phyloP scores from a whole-genome alignment of 2,888 invertebrate genomes.

The Agonopterix arenella region DNA sequence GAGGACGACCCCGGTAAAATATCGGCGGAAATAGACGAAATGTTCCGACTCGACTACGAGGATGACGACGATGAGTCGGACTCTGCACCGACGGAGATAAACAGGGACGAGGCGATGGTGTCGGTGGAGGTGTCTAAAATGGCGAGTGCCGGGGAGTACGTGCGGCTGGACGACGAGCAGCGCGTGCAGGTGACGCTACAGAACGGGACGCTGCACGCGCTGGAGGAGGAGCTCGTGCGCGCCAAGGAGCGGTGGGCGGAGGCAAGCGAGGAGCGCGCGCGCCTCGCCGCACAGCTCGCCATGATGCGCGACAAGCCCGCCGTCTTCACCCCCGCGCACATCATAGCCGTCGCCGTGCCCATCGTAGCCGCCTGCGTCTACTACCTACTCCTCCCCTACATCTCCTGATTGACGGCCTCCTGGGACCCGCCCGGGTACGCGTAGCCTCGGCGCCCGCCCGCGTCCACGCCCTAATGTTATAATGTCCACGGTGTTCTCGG shows the following conservation, averaged over 20 bases:
- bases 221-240: conserved; percentile 84
- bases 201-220: conserved; percentile 76
- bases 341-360: conserved; percentile 76
- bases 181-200: conserved; percentile 50
- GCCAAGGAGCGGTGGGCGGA: conserved; percentile 85
- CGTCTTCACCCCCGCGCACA: conserved; percentile 72
- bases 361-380: conserved; percentile 76
- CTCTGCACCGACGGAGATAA: conserved; percentile 55
- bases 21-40: conserved; percentile 64
- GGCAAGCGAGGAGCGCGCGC: conserved; percentile 78
- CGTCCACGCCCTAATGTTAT: neutral
- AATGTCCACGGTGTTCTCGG: conserved; percentile 1
- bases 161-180: conserved; percentile 44
- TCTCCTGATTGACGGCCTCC: conserved; percentile 80
- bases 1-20: conserved; percentile 48
- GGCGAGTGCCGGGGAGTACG: conserved; percentile 24
- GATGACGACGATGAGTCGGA: conserved; percentile 63
- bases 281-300: conserved; percentile 78
- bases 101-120: conserved; percentile 21
- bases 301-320: conserved; percentile 76
- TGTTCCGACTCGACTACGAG: conserved; percentile 64
- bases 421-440: conserved; percentile 72
- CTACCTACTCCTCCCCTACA: conserved; percentile 76
- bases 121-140: conserved; percentile 4
- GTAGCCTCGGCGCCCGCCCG: conserved; percentile 26